These are phyloP conservation scores for Dermatemys mawii DNA, from an alignment of 2,113 vertebrate species.

Conservation along the genomic window DNA sequence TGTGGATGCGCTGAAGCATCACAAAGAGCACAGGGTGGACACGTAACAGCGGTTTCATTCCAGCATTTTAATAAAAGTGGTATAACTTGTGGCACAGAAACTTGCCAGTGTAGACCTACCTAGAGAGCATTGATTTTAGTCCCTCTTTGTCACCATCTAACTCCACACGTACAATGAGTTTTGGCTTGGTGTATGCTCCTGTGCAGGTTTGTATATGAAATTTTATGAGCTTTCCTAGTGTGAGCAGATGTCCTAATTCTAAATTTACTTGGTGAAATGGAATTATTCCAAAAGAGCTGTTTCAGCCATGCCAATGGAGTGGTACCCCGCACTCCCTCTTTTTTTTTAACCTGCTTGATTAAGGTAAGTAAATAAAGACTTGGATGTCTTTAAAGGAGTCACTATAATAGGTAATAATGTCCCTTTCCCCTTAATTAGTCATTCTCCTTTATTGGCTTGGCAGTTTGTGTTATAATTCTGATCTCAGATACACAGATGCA, in stretches of 20 bases:
- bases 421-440: not conserved
- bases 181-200: not conserved
- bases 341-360: not conserved
- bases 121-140: not conserved
- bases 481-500: not conserved
- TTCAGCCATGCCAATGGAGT: not conserved
- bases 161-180: not conserved
- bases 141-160: not conserved
- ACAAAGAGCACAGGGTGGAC: too few relatives aligned
- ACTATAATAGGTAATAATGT: not conserved
- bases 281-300: slow-evolving; percentile 11
- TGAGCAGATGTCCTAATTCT: slow-evolving; percentile 22
- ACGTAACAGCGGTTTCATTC: too few relatives aligned
- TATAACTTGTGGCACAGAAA: too few relatives aligned
- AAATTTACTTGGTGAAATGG: not conserved
- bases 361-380: not conserved
- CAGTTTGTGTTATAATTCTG: not conserved
- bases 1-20: too few relatives aligned
- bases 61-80: too few relatives aligned
- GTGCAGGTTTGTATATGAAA: not conserved
- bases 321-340: not conserved
- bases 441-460: not conserved
- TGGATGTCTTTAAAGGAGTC: not conserved
- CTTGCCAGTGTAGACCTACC: too few relatives aligned
- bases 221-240: slow-evolving; percentile 19